Evolutionary conservation across 2,797 vertebrate genomes (phyloP).

Genomic region (Gallinago solitaria): DNA sequence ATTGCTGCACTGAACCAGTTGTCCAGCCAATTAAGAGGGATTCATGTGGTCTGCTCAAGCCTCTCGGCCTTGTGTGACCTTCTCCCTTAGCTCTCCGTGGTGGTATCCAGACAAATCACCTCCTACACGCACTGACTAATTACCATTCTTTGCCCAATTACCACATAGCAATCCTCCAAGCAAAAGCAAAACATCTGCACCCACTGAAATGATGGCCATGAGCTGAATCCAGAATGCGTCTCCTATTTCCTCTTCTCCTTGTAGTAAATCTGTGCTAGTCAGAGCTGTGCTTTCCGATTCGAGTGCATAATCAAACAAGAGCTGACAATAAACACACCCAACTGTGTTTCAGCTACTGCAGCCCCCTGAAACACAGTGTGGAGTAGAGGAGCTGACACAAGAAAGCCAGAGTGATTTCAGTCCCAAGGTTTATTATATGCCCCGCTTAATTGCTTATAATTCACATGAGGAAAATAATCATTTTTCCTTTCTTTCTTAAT

Average conservation of each 20-base stretch:
- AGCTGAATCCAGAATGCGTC: neutral
- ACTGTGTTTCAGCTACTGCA: neutral
- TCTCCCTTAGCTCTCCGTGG: neutral
- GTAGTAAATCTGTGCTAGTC: neutral
- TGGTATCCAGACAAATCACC: neutral
- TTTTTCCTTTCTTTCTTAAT: slow-evolving; percentile 47
- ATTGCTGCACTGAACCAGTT: neutral
- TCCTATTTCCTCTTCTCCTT: neutral
- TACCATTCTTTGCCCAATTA: neutral
- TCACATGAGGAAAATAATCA: neutral
- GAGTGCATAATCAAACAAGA: neutral
- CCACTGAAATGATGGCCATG: neutral
- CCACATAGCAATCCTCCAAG: neutral
- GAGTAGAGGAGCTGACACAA: neutral
- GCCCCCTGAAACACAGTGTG: neutral
- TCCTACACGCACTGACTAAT: neutral
- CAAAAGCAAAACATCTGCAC: slow-evolving; percentile 26
- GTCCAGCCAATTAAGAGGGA: neutral
- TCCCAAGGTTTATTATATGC: neutral
- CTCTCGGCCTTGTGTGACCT: neutral
- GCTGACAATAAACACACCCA: neutral
- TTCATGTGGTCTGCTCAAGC: neutral
- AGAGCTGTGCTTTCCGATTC: neutral
- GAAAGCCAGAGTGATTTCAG: neutral
- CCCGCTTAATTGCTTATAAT: slow-evolving; percentile 22